A percentile compares a stretch with the other conserved stretches of the same genome.
These are phyloP conservation scores for Pachypanchax playfairii DNA, from an alignment of 2,113 vertebrate genomes.

Conservation along the genomic window DNA sequence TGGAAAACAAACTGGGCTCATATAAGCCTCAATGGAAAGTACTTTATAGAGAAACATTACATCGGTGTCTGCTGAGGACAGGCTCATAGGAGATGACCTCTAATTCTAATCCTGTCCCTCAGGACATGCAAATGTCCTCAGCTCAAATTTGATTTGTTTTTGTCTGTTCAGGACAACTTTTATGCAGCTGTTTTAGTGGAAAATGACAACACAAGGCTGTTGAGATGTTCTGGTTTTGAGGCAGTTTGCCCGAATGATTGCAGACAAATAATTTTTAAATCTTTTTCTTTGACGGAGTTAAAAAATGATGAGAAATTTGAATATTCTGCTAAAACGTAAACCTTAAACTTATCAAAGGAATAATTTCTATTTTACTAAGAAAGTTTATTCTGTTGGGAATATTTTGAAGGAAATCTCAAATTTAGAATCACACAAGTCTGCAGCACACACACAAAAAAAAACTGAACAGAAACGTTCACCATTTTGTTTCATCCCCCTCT, in stretches of 20 bases:
- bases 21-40: constrained; percentile 62
- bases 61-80: constrained; percentile 63
- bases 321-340: too few species aligned
- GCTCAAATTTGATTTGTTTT: constrained; percentile 79
- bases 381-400: too few species aligned
- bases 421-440: too few species aligned
- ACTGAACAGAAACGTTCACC: too few species aligned
- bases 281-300: too few species aligned
- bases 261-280: too few species aligned
- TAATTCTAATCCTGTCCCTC: constrained; percentile 80
- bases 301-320: too few species aligned
- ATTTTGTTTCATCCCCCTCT: too few species aligned
- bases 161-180: constrained; percentile 68
- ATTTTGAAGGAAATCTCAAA: too few species aligned
- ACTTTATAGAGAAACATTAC: constrained; percentile 72
- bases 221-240: constrained; percentile 4
- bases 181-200: constrained; percentile 25
- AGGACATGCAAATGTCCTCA: constrained; percentile 77
- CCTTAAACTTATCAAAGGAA: too few species aligned
- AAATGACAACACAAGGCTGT: constrained; percentile 21
- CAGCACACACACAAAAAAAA: too few species aligned
- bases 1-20: constrained; percentile 50
- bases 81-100: constrained; percentile 74
- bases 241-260: constrained; percentile 4
- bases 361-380: too few species aligned